Evolutionary conservation across 2,888 invertebrate genomes (phyloP).

Genomic region (Pharmacophagus antenor): DNA sequence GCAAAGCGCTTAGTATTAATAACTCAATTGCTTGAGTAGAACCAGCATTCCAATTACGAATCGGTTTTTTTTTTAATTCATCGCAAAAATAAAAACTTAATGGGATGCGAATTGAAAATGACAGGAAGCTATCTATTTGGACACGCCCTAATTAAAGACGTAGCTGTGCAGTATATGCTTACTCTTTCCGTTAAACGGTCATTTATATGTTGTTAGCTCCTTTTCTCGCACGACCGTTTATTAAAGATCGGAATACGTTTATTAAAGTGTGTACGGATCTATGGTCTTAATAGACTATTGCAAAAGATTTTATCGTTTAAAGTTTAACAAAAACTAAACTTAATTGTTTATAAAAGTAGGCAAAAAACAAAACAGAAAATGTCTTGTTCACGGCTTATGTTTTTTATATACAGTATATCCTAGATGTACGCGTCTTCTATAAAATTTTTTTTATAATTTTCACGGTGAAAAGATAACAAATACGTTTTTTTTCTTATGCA

Average conservation of each 20-base stretch:
- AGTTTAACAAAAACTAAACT: too few species aligned
- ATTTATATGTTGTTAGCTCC: conserved; percentile 36
- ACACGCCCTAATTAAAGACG: conserved; percentile 59
- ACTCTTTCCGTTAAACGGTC: conserved; percentile 44
- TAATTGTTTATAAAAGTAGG: too few species aligned
- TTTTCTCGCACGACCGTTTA: conserved; percentile 34
- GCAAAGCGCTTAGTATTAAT: conserved; percentile 36
- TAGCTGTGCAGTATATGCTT: conserved; percentile 40
- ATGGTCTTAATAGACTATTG: conserved; percentile 1
- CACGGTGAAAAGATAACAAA: too few species aligned
- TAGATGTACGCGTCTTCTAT: too few species aligned
- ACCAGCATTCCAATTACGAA: conserved; percentile 46
- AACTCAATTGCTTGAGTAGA: conserved; percentile 42
- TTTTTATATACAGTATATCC: too few species aligned
- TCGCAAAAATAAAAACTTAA: conserved; percentile 47
- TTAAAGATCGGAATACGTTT: conserved; percentile 10
- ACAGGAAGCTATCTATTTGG: conserved; percentile 65
- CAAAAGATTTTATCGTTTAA: neutral
- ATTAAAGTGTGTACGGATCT: conserved; percentile 17
- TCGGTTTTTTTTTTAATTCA: conserved; percentile 47
- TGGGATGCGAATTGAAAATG: conserved; percentile 52
- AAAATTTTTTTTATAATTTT: too few species aligned
- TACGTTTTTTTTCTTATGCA: too few species aligned
- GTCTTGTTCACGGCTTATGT: too few species aligned
- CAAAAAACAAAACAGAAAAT: too few species aligned